A percentile compares a stretch with the other conserved stretches of the same genome.
Conservation (phyloP, 2,797 vertebrate genomes). For the Crypturellus tataupa region DNA sequence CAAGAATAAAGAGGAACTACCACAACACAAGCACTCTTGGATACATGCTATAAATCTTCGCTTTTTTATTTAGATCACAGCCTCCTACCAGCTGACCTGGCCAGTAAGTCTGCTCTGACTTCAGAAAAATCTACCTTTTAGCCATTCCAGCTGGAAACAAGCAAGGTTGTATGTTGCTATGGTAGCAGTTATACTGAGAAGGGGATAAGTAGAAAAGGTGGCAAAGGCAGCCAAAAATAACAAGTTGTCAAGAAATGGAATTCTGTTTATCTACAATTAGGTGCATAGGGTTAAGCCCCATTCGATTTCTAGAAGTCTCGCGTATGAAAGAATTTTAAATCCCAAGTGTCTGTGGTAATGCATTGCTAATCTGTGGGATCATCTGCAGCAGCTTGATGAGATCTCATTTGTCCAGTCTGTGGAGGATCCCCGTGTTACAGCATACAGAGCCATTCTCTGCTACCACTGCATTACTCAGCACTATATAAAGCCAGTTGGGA, state of each 20-base stretch:
- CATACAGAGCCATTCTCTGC: background rate
- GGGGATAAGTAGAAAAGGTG: background rate
- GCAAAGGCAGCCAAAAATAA: background rate
- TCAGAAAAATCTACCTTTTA: background rate
- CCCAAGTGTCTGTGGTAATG: background rate
- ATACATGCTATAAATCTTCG: background rate
- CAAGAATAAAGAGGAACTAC: background rate
- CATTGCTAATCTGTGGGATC: background rate
- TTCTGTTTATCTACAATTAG: background rate
- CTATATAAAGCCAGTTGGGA: fast-evolving
- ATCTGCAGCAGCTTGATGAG: background rate
- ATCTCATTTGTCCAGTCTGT: background rate
- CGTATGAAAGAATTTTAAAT: background rate
- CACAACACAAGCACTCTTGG: background rate
- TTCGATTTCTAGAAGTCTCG: background rate
- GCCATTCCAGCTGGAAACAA: background rate
- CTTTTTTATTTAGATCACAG: background rate
- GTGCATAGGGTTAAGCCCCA: background rate
- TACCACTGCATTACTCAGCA: background rate
- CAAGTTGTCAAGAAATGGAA: background rate
- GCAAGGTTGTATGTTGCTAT: constrained; percentile 9
- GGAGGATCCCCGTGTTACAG: background rate
- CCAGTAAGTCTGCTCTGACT: background rate
- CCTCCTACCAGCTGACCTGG: background rate
- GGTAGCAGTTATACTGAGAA: background rate